Conservation (phyloP, 1,140 invertebrate genomes). For the Musca vetustissima region DNA sequence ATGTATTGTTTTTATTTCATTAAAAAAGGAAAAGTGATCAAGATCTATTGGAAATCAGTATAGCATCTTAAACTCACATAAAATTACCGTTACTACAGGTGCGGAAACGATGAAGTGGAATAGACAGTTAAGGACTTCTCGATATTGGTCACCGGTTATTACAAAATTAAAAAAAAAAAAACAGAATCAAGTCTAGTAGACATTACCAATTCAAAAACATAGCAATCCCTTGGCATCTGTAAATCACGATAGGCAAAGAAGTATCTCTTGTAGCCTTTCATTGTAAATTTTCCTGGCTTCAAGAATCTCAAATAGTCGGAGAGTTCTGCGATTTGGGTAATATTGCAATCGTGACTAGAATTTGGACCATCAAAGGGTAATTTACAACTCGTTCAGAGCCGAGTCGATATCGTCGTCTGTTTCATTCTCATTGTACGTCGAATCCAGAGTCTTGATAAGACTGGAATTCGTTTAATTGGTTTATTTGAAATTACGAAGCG, state of each 20-base stretch:
- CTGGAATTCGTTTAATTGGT: conserved; percentile 79
- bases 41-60: too few relatives aligned
- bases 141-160: too few relatives aligned
- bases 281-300: conserved; percentile 86
- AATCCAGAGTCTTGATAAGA: conserved; percentile 56
- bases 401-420: conserved; percentile 84
- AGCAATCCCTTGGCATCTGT: too few relatives aligned
- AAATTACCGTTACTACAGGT: too few relatives aligned
- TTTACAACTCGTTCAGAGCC: conserved; percentile 85
- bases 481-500: conserved; percentile 94
- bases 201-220: too few relatives aligned
- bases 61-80: too few relatives aligned
- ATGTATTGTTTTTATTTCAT: too few relatives aligned
- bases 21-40: too few relatives aligned
- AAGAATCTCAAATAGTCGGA: conserved; percentile 84
- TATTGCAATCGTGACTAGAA: conserved; percentile 65
- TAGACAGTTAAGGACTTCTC: too few relatives aligned
- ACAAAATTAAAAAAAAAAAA: too few relatives aligned
- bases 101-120: too few relatives aligned
- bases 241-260: conserved; percentile 90
- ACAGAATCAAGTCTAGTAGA: too few relatives aligned
- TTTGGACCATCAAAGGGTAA: conserved; percentile 77
- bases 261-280: conserved; percentile 87
- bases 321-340: conserved; percentile 87
- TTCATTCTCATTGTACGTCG: conserved; percentile 46